phyloP scores from a whole-genome alignment of 2,888 invertebrate species.

The Antitype chi region DNA sequence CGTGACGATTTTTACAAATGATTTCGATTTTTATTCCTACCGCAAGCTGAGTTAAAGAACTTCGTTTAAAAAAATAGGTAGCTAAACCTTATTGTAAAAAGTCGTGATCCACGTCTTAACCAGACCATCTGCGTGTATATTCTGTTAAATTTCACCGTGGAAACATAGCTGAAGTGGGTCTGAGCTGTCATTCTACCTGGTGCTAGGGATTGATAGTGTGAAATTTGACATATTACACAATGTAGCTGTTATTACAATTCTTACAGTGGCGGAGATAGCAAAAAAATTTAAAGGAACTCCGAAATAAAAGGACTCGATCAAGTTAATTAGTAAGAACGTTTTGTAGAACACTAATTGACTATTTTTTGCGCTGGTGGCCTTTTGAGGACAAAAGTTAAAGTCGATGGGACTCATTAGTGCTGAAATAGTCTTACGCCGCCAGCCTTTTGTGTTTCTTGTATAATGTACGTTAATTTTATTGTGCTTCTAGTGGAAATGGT shows the following conservation, averaged over 20 bases:
- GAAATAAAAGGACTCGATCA: slow-evolving; percentile 84
- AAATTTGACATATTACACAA: background rate
- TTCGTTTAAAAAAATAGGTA: too few species aligned
- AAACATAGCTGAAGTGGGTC: too few species aligned
- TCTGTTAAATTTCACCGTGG: too few species aligned
- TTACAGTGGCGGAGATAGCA: slow-evolving; percentile 61
- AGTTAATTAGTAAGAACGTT: slow-evolving; percentile 87
- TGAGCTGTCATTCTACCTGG: too few species aligned
- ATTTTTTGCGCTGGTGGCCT: slow-evolving; percentile 81
- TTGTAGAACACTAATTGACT: slow-evolving; percentile 86
- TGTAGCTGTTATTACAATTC: slow-evolving; percentile 39
- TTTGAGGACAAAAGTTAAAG: slow-evolving; percentile 83
- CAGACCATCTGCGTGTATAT: too few species aligned
- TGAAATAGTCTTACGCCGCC: slow-evolving; percentile 71
- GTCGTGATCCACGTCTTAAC: too few species aligned
- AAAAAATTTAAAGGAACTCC: slow-evolving; percentile 74
- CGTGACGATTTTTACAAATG: too few species aligned
- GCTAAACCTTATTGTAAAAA: too few species aligned
- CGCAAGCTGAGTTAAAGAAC: too few species aligned
- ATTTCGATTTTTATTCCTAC: too few species aligned
- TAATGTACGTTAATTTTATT: slow-evolving; percentile 61
- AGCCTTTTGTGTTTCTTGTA: slow-evolving; percentile 62
- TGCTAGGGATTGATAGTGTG: too few species aligned
- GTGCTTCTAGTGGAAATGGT: slow-evolving; percentile 40
- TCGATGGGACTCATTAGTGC: slow-evolving; percentile 82